These are phyloP conservation scores for Sorex maritimensis DNA, from an alignment of 2,797 vertebrate species.

Conservation along the genomic window DNA sequence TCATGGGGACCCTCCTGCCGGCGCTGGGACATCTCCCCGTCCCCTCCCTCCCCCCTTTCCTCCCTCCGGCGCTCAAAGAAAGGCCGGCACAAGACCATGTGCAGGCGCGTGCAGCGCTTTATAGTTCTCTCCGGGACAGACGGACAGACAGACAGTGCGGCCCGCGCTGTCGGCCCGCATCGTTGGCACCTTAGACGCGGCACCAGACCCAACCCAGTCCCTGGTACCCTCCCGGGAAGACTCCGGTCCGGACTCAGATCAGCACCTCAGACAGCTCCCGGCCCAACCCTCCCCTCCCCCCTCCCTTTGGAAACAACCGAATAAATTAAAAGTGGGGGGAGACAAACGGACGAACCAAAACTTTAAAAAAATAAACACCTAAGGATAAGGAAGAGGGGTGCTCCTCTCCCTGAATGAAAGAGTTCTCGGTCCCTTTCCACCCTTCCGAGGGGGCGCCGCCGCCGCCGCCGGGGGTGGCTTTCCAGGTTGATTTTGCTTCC, in stretches of 20 bases:
- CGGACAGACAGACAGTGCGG: slow-evolving; percentile 83
- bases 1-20: background rate
- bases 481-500: slow-evolving; percentile 68
- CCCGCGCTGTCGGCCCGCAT: slow-evolving; percentile 84
- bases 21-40: background rate
- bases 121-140: slow-evolving; percentile 84
- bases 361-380: slow-evolving; percentile 57
- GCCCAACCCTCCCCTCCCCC: slow-evolving; percentile 83
- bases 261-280: slow-evolving; percentile 94
- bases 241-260: slow-evolving; percentile 84
- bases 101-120: slow-evolving; percentile 86
- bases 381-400: slow-evolving; percentile 70
- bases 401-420: slow-evolving; percentile 65
- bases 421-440: slow-evolving; percentile 72
- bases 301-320: slow-evolving; percentile 86
- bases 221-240: slow-evolving; percentile 77
- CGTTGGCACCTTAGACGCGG: slow-evolving; percentile 93
- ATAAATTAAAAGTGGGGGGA: slow-evolving; percentile 84
- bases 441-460: slow-evolving; percentile 35
- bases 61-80: slow-evolving; percentile 67
- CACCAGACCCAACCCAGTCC: slow-evolving; percentile 83
- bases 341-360: background rate
- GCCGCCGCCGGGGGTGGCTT: slow-evolving; percentile 46
- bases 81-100: slow-evolving; percentile 82
- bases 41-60: slow-evolving; percentile 67